Evolutionary conservation across 2,888 invertebrate species (phyloP), one percentile per base, ranked within the genome.

Genomic region (Theretra japonica): DNA sequence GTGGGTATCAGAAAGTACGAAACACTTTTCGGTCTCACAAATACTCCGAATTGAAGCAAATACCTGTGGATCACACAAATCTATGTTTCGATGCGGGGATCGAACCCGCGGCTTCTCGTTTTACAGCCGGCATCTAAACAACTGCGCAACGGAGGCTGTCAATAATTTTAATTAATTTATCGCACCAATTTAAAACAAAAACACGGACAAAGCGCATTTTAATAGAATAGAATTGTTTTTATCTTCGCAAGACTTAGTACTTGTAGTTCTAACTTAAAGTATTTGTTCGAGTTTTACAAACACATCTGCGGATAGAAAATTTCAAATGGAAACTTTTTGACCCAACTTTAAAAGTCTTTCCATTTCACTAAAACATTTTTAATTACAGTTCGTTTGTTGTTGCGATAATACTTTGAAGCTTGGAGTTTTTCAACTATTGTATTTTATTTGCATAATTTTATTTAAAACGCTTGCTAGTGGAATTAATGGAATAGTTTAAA

Each of bases 301-400:
- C 58, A 28, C 58, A 58, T 58, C 58, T 25, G 25, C 25, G 25
- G 58, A 58, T 23, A 58, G 58, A 58, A 25, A 25, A 58, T 28
- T 25, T 25, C 25, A 15, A 58, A 58, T 25, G 25, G 41, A 15
- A 58, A 58, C 23, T 58, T 58, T 58, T 25, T 58, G 58, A 58
- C 58, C 25, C 25, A 25, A 25, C 5, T 58, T 58, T 25, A 17
- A 25, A 57, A 58, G 58, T 58, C 58, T 58, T 25, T 58, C 58
- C 25, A 58, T 58, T 58, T 58, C 58, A 58, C 25, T 58, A 25
- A 28, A 58, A 58, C 58, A 58, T 58, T 53, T 53, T 58, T 58
- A 58, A 58, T 58, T 58, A 58, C 58, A 17, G 58, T 58, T 58
- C 25, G 23, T 58, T 58, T 58, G 58, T 57, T 57, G 23, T 58